Percentiles rank a stretch among this genome's conserved stretches.
Conservation (phyloP, 2,797 vertebrate genomes). For the Phyllotis vaccarum region DNA sequence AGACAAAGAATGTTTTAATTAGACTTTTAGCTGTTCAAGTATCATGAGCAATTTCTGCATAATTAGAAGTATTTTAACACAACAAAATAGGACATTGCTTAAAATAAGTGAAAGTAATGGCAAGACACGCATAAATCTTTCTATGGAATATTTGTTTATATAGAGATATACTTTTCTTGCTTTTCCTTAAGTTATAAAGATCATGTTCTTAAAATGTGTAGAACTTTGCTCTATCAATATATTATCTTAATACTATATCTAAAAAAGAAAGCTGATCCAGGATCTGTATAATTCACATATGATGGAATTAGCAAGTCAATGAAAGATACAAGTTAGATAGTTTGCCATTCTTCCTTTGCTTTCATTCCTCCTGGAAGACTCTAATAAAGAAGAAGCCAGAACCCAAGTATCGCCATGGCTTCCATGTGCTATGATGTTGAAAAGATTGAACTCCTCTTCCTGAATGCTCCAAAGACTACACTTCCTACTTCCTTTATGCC, state of each 20-base stretch:
- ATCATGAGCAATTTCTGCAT: conserved; percentile 64
- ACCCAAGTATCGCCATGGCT: not conserved
- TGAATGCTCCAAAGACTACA: not conserved
- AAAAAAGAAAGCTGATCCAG: conserved; percentile 30
- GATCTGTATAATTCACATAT: not conserved
- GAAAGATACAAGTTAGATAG: not conserved
- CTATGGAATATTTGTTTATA: not conserved
- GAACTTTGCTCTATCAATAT: conserved; percentile 22
- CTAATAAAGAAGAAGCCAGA: not conserved
- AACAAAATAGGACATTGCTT: conserved; percentile 64
- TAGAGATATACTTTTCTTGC: not conserved
- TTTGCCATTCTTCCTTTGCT: not conserved
- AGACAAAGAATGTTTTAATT: conserved; percentile 60
- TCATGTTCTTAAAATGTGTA: not conserved
- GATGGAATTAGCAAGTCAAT: conserved; percentile 12
- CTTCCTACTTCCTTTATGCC: conserved; percentile 8
- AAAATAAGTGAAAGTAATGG: conserved; percentile 69
- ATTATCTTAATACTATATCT: not conserved
- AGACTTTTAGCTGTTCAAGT: conserved; percentile 62
- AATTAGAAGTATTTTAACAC: conserved; percentile 76
- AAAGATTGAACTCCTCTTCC: not conserved
- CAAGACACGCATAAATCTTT: conserved; percentile 33
- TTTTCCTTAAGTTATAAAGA: conserved; percentile 27
- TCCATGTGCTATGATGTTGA: not conserved
- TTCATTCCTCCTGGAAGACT: not conserved